Conservation (phyloP, 2,888 invertebrate genomes). For the Tipula vernalis region DNA sequence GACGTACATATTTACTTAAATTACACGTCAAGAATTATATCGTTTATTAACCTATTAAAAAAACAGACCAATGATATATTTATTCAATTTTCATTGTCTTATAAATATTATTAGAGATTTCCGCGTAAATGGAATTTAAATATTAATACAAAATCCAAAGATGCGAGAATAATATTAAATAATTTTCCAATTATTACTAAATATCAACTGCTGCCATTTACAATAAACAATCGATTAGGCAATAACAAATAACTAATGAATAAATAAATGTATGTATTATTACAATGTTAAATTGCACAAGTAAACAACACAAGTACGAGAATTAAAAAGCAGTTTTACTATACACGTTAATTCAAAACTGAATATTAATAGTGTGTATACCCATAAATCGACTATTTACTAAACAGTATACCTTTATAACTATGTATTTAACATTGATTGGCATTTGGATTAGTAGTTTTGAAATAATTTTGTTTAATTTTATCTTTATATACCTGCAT, state of each 20-base stretch:
- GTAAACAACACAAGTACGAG: neutral
- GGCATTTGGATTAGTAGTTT: neutral
- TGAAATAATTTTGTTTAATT: neutral
- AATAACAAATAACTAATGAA: neutral
- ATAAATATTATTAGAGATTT: too few relatives aligned
- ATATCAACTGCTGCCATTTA: too few relatives aligned
- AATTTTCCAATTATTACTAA: too few relatives aligned
- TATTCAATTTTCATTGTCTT: too few relatives aligned
- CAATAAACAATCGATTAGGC: too few relatives aligned
- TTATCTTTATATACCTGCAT: neutral
- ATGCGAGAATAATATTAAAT: too few relatives aligned
- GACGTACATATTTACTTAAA: too few relatives aligned
- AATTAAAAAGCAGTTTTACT: neutral
- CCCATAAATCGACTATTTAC: neutral
- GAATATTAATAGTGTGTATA: neutral
- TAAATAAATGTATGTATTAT: neutral
- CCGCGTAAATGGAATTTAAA: too few relatives aligned
- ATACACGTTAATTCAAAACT: neutral
- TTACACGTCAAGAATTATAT: too few relatives aligned
- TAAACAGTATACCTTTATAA: neutral
- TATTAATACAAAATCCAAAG: too few relatives aligned
- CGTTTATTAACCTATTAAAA: too few relatives aligned
- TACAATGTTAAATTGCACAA: neutral
- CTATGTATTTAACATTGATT: neutral
- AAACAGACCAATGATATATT: too few relatives aligned